A percentile compares a stretch with the other conserved stretches of the same genome.
phyloP scores from a whole-genome alignment of 2,113 vertebrate genomes.

The Furnarius figulus region DNA sequence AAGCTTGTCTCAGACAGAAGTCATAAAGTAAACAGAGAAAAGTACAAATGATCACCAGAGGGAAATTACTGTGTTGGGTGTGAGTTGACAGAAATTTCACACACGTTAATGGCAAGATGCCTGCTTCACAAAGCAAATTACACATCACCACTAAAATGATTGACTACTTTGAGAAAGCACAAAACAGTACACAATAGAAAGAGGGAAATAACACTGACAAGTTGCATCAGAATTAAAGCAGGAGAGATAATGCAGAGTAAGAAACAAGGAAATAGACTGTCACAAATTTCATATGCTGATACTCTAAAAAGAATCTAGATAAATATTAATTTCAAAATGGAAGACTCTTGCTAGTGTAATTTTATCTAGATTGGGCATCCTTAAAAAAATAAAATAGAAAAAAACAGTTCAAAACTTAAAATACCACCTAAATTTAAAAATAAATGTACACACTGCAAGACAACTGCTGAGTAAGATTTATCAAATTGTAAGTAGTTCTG shows the following conservation, averaged over 20 bases:
- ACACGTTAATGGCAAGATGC: not conserved
- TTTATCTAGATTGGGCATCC: not conserved
- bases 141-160: not conserved
- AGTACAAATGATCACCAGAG: not conserved
- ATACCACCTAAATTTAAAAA: not conserved
- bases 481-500: not conserved
- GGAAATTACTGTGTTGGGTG: not conserved
- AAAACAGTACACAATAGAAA: not conserved
- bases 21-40: not conserved
- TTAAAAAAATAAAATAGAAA: not conserved
- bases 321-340: not conserved
- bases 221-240: not conserved
- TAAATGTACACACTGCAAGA: not conserved
- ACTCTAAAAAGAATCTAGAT: not conserved
- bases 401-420: not conserved
- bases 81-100: conserved; percentile 21
- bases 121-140: conserved; percentile 49
- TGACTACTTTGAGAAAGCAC: conserved; percentile 48
- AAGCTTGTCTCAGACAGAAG: not conserved
- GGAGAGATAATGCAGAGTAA: not conserved
- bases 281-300: not conserved
- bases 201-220: not conserved
- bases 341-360: not conserved
- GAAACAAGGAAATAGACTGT: not conserved
- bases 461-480: not conserved